Evolutionary conservation across 2,888 invertebrate species (phyloP), one percentile per base, ranked within the genome.

Genomic region (Phytoseiulus persimilis): DNA sequence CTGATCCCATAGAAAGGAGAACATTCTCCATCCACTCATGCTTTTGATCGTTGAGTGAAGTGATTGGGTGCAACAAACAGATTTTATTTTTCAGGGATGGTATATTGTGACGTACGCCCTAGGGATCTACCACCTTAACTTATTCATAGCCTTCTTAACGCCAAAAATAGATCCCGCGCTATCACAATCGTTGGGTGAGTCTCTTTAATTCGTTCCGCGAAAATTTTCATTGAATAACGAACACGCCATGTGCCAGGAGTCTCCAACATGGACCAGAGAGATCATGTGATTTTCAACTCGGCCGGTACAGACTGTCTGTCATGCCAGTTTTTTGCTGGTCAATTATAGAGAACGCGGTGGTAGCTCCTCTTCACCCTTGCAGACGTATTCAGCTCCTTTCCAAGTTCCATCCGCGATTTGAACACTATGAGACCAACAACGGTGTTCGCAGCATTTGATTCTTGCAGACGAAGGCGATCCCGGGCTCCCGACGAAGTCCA

Each of bases 91-190:
- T 91, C 94, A 99, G 96, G 99, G 99, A 91, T 99, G 99, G 98
- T 99, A 99, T 93, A 99, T 99, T 92, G 95, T 99, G 90, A 98
- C 98, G 91, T 99, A 99, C 94, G 99, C 98, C 46, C 94, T 99
- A 93, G 99, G 99, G 92, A 99, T 99, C 93, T 99, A 99, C 94
- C 97, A 99, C 93, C 95, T 99, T 93, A 99, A 99, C 94, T 94
- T 99, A 93, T 98, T 99, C 94, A 98, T 99, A 94, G 98, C 98
- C 94, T 99, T 99, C 95, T 95, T 99, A 91, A 98, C 99, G 92
- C 99, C 99, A 92, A 99, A 98, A 95, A 98, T 99, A 93, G 99
- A 99, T 95, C 99, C 99, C 91, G 97, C 97, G 83, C 95, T 97
- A 94, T 91, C 93, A 89, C 97, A 97, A 94, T 96, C 96, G 93